Evolutionary conservation across 2,888 invertebrate species (phyloP).

Genomic region (Drosophila neonasuta): DNA sequence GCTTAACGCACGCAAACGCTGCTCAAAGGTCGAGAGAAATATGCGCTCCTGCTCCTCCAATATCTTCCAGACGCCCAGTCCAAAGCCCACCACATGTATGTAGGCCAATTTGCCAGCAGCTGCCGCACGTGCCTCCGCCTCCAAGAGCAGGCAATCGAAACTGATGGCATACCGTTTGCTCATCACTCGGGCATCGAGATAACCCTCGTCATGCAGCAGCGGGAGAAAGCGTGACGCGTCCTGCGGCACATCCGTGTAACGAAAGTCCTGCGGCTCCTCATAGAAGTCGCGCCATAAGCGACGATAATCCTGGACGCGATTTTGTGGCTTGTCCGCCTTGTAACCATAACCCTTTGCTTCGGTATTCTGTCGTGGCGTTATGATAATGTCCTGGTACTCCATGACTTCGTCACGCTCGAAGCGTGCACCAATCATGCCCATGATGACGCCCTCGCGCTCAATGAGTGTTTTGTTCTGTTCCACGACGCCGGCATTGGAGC

Average conservation of each 20-base stretch:
- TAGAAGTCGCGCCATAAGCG: slow-evolving; percentile 76
- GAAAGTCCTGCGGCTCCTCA: slow-evolving; percentile 66
- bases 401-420: slow-evolving; percentile 82
- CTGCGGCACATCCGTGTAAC: slow-evolving; percentile 43
- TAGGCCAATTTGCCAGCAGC: slow-evolving; percentile 84
- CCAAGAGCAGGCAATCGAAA: slow-evolving; percentile 86
- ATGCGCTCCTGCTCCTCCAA: slow-evolving; percentile 85
- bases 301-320: slow-evolving; percentile 61
- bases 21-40: slow-evolving; percentile 85
- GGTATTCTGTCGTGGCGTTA: slow-evolving; percentile 83
- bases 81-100: slow-evolving; percentile 86
- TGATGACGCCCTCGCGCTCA: slow-evolving; percentile 83
- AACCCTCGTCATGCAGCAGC: slow-evolving; percentile 34
- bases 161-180: slow-evolving; percentile 83
- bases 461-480: slow-evolving; percentile 80
- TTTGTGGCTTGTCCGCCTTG: background rate
- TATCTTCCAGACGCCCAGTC: slow-evolving; percentile 87
- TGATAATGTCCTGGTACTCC: slow-evolving; percentile 84
- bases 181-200: slow-evolving; percentile 79
- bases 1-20: slow-evolving; percentile 83
- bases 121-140: slow-evolving; percentile 85
- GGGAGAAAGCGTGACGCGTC: slow-evolving; percentile 31
- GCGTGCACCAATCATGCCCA: slow-evolving; percentile 83
- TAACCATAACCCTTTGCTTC: slow-evolving; percentile 82
- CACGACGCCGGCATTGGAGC: slow-evolving; percentile 83